Evolutionary conservation across 2,888 invertebrate genomes (phyloP).

Genomic region (Drosophila demipolita): DNA sequence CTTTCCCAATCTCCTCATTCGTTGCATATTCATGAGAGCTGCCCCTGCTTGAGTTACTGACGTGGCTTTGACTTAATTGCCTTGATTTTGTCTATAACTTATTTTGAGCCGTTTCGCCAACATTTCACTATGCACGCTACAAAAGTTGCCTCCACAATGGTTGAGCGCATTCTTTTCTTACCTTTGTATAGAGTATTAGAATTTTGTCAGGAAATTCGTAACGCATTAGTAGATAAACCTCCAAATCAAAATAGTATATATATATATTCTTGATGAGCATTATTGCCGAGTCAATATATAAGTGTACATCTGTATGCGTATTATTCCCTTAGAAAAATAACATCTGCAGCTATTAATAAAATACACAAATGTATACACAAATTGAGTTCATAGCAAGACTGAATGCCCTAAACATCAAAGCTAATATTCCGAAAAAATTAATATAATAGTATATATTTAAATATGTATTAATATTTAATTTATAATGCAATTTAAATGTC

Average conservation of each 20-base stretch:
- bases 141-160: conserved; percentile 23
- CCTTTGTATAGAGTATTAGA: neutral
- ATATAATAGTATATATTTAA: neutral
- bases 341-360: neutral
- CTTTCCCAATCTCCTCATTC: conserved; percentile 38
- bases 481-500: neutral
- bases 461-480: neutral
- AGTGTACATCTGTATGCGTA: neutral
- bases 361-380: neutral
- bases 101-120: conserved; percentile 52
- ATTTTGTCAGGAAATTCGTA: neutral
- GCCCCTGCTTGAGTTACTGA: conserved; percentile 64
- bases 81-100: conserved; percentile 73
- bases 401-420: neutral
- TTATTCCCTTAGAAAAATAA: neutral
- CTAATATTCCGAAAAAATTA: neutral
- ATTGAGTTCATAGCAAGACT: neutral
- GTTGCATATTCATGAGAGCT: conserved; percentile 71
- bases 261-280: neutral
- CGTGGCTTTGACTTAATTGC: conserved; percentile 76
- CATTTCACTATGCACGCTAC: conserved; percentile 22
- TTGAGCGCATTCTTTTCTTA: neutral
- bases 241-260: neutral
- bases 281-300: neutral
- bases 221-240: neutral